phyloP scores from a whole-genome alignment of 1,140 invertebrate species.

The Bombus polaris region DNA sequence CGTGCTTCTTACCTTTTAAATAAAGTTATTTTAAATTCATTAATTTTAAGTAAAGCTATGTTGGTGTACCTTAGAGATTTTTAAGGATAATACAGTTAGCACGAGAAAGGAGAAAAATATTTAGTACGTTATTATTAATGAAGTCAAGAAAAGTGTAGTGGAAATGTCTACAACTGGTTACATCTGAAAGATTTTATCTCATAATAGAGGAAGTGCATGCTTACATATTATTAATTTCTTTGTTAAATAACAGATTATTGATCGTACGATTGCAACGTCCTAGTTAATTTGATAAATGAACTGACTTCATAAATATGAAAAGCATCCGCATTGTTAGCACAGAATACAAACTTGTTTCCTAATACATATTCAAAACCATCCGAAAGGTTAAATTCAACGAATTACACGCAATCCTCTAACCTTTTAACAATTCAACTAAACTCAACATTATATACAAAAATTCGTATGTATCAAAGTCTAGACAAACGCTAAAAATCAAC shows the following conservation, averaged over 20 bases:
- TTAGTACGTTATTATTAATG: neutral
- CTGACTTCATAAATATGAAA: neutral
- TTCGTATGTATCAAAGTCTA: too few relatives aligned
- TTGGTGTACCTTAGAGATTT: neutral
- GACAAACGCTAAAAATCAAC: neutral
- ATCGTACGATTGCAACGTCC: neutral
- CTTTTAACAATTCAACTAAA: neutral
- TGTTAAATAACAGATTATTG: neutral
- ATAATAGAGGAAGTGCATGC: neutral
- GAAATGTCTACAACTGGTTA: neutral
- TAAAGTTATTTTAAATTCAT: too few relatives aligned
- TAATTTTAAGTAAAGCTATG: too few relatives aligned
- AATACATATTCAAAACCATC: neutral
- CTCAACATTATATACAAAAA: neutral
- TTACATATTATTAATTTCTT: neutral
- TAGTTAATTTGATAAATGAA: constrained; percentile 7
- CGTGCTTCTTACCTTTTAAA: too few relatives aligned
- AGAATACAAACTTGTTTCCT: neutral
- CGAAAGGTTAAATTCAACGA: neutral
- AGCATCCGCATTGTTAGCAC: too few relatives aligned
- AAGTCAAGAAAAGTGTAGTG: neutral
- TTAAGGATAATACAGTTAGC: neutral
- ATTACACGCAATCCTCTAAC: neutral
- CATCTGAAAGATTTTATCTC: neutral
- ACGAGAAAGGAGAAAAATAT: neutral